Evolutionary conservation across 2,888 invertebrate genomes (phyloP), one percentile per base, ranked within the genome.

Genomic region (Drosophila lacicola): DNA sequence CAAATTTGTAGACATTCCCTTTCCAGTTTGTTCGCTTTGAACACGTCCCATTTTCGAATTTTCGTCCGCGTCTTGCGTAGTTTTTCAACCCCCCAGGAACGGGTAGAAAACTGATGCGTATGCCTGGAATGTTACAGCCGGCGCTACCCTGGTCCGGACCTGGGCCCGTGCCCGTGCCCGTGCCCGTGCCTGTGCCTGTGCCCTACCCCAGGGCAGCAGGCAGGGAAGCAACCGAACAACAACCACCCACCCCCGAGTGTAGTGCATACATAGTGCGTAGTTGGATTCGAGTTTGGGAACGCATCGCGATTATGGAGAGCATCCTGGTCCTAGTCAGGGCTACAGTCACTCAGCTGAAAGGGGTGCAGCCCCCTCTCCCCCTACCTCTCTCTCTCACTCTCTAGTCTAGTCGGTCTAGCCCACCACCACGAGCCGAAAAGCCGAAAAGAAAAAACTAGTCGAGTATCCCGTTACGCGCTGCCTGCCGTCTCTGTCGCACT

Each of bases 211-310:
- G 47, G 47, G 8, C 17, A 42, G 11, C 41, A 14, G 25, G 21
- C 36, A 37, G 13, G 17, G 46, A 36, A 19, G 19, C 36, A 42
- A 47, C 21, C 25, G 39, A 39, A 36, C 13, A 77, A 42, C 61
- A 65, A 78, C 72, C 78, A 78, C 68, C 84, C 80, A 81, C 79
- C 81, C 83, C 76, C 47, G 21, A 29, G 36, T 41, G 39, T 10
- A 36, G 33, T 29, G 45, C 36, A 33, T 65, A 53, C 36, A 33
- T 65, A 53, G 66, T 79, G 82, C 74, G 77, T 80, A 74, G 80
- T 78, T 80, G 66, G 77, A 74, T 80, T 80, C 71, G 64, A 63
- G 68, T 74, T 77, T 49, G 53, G 49, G 21, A 44, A 21, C 39
- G 56, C 42, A 49, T 45, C 51, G 60, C 54, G 54, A 44, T 68